Evolutionary conservation across 2,113 vertebrate genomes (phyloP).

Genomic region (Tinamus guttatus): DNA sequence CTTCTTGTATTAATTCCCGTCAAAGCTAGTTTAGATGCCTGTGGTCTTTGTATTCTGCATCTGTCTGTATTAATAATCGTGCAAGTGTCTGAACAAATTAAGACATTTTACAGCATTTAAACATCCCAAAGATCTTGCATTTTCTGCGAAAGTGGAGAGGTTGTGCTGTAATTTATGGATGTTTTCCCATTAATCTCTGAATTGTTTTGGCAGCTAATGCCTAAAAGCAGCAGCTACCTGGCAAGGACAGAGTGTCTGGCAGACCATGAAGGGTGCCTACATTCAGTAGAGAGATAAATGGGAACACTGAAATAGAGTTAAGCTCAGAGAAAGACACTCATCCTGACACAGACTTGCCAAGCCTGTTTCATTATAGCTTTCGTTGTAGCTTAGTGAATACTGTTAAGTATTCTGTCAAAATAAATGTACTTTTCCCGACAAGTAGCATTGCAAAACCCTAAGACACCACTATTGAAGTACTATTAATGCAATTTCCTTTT

Average conservation of each 20-base stretch:
- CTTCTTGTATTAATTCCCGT: conserved; percentile 48
- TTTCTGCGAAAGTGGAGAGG: conserved; percentile 16
- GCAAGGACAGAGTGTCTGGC: conserved; percentile 65
- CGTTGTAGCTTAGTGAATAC: background rate
- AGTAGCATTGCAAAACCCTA: background rate
- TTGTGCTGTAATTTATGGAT: conserved; percentile 51
- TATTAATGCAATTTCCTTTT: background rate
- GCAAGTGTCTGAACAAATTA: conserved; percentile 59
- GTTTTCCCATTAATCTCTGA: conserved; percentile 55
- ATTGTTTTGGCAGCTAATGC: conserved; percentile 66
- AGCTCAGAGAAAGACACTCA: conserved; percentile 26
- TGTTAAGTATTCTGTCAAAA: conserved; percentile 55
- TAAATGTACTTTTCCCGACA: conserved; percentile 41
- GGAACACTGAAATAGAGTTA: conserved; percentile 38
- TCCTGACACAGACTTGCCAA: conserved; percentile 47
- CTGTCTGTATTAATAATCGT: conserved; percentile 57
- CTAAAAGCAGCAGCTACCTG: conserved; percentile 69
- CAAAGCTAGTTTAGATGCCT: conserved; percentile 58
- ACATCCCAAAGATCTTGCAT: conserved; percentile 43
- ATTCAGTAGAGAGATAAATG: conserved; percentile 40
- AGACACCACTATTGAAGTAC: background rate
- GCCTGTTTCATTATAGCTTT: conserved; percentile 25
- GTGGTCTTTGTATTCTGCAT: conserved; percentile 13
- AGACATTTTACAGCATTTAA: conserved; percentile 64
- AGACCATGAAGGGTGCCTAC: conserved; percentile 45